Evolutionary conservation across 2,113 vertebrate species (phyloP).

Genomic region (Oncorhynchus nerka): DNA sequence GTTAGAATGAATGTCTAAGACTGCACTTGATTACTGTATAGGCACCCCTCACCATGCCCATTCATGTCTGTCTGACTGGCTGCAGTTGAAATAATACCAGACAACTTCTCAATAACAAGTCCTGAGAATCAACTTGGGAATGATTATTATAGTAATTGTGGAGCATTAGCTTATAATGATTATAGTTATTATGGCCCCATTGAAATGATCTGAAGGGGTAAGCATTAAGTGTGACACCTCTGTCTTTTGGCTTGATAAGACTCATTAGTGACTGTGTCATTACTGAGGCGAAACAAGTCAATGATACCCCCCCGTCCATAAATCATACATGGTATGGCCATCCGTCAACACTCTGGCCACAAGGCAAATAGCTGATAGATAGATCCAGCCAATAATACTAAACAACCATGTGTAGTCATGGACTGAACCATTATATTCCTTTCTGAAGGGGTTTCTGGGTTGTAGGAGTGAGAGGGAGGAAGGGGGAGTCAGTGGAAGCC

Average conservation of each 20-base stretch:
- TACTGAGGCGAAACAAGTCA: conserved; percentile 20
- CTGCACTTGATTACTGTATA: conserved; percentile 37
- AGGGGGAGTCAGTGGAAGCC: conserved; percentile 14
- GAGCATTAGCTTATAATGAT: conserved; percentile 11
- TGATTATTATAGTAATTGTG: neutral
- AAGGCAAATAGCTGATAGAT: neutral
- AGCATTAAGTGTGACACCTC: conserved; percentile 14
- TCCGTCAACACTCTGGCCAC: conserved; percentile 4
- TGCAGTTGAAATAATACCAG: too few relatives aligned
- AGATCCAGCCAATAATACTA: conserved; percentile 13
- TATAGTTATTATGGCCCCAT: neutral
- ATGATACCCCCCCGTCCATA: conserved; percentile 15
- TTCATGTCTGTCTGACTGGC: conserved; percentile 25
- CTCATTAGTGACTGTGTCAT: conserved; percentile 7
- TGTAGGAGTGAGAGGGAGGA: neutral
- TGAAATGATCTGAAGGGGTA: conserved; percentile 8
- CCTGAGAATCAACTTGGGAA: neutral
- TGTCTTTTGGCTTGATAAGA: neutral
- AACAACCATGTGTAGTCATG: conserved; percentile 33
- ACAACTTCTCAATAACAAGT: too few relatives aligned
- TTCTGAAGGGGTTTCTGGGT: conserved; percentile 16
- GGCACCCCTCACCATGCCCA: conserved; percentile 25
- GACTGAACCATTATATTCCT: conserved; percentile 42
- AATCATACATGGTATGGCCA: conserved; percentile 36
- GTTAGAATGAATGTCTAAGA: conserved; percentile 49